Evolutionary conservation across 2,113 vertebrate species (phyloP).

Genomic region (Panurus biarmicus): DNA sequence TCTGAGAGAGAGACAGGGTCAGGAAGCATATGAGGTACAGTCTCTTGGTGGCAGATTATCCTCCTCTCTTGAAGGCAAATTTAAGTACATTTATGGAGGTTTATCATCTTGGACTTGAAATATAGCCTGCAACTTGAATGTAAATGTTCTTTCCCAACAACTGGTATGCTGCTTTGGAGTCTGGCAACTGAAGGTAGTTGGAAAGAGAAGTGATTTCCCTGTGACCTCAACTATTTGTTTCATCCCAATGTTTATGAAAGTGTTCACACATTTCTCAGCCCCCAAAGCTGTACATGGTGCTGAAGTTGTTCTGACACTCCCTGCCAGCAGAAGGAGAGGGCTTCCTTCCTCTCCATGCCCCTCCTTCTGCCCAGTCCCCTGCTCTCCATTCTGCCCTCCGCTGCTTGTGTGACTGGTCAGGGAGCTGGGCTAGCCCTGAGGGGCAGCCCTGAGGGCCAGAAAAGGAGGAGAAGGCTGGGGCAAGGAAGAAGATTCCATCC

Average conservation of each 20-base stretch:
- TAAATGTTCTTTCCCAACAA: neutral
- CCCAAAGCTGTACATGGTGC: neutral
- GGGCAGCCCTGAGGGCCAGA: neutral
- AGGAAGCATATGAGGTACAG: rapidly evolving
- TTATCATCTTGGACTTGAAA: neutral
- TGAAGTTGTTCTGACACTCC: neutral
- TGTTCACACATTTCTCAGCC: neutral
- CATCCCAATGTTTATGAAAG: neutral
- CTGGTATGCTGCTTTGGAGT: neutral
- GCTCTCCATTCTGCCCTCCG: neutral
- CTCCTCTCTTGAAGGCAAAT: neutral
- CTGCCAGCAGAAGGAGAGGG: neutral
- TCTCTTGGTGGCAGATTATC: rapidly evolving
- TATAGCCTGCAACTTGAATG: rapidly evolving
- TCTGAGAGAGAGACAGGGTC: rapidly evolving
- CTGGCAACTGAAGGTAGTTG: neutral
- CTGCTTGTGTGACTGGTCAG: rapidly evolving
- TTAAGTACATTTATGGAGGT: neutral
- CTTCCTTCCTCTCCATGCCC: neutral
- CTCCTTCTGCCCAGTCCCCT: neutral
- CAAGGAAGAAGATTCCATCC: neutral
- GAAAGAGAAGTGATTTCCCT: neutral
- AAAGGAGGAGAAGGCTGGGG: neutral
- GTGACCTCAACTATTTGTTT: neutral
- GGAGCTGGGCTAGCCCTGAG: neutral